Evolutionary conservation across 2,888 invertebrate genomes (phyloP).

Genomic region (Sarcophaga carnaria): DNA sequence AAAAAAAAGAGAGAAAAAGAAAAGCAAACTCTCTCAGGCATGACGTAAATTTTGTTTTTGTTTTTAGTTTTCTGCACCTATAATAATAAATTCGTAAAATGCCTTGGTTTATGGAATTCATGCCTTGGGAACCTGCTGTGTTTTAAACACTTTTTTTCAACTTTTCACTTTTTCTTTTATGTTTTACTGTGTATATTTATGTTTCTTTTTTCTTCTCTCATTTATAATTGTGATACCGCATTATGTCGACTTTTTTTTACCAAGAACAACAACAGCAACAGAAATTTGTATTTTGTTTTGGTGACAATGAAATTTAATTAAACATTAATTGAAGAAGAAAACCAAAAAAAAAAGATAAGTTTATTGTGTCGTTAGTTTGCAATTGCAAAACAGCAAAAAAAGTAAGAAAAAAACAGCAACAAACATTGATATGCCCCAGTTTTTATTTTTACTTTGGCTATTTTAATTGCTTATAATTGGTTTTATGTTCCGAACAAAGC

Average conservation of each 20-base stretch:
- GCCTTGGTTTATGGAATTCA: constrained; percentile 13
- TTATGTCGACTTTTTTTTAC: neutral
- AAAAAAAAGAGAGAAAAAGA: too few species aligned
- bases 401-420: constrained; percentile 9
- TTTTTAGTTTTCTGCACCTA: constrained; percentile 8
- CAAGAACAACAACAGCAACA: neutral
- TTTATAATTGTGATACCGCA: neutral
- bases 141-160: constrained; percentile 29
- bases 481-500: neutral
- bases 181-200: constrained; percentile 19
- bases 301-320: constrained; percentile 66
- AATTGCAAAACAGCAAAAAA: neutral
- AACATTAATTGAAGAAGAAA: constrained; percentile 57
- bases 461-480: constrained; percentile 29
- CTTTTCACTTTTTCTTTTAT: constrained; percentile 24
- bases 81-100: neutral
- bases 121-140: constrained; percentile 32
- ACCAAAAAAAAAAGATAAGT: neutral
- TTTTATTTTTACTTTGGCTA: constrained; percentile 23
- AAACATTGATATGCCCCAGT: constrained; percentile 20
- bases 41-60: constrained; percentile 37
- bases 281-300: constrained; percentile 8
- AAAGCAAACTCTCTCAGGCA: constrained; percentile 30
- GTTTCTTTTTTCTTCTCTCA: neutral
- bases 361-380: neutral